Percentiles rank a stretch among this genome's conserved stretches.
Conservation (phyloP, 2,113 vertebrate genomes). For the Coreoperca whiteheadi region DNA sequence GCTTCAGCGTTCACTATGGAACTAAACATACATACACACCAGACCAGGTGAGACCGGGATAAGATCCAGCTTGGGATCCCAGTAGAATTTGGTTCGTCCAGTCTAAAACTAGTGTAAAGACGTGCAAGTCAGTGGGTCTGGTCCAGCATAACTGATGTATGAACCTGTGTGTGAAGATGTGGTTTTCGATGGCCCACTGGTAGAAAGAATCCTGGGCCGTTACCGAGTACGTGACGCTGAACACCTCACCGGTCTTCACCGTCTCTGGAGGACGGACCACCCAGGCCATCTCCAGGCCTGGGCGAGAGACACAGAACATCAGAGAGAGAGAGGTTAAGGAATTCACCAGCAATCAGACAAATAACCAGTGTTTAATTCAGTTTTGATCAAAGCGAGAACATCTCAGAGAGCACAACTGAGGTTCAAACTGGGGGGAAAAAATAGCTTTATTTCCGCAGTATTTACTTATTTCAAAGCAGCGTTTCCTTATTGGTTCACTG, state of each 20-base stretch:
- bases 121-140: not conserved
- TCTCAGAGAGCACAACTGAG: not conserved
- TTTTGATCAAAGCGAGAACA: not conserved
- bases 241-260: constrained; percentile 84
- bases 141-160: not conserved
- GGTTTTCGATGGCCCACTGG: constrained; percentile 85
- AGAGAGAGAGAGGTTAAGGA: not conserved
- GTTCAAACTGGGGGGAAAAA: too few species aligned
- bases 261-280: constrained; percentile 86
- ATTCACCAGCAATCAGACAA: too few species aligned
- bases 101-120: not conserved
- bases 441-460: too few species aligned
- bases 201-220: constrained; percentile 87
- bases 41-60: not conserved
- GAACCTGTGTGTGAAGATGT: constrained; percentile 85
- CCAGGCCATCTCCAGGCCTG: constrained; percentile 93
- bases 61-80: not conserved
- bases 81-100: not conserved
- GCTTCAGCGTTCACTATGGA: constrained; percentile 74
- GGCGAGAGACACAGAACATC: not conserved
- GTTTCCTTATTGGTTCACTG: too few species aligned
- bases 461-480: too few species aligned
- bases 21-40: constrained; percentile 47
- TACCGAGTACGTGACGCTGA: constrained; percentile 85
- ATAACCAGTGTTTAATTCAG: not conserved